These are phyloP conservation scores for Sialis lutaria DNA, from an alignment of 2,888 invertebrate species.

Conservation along the genomic window DNA sequence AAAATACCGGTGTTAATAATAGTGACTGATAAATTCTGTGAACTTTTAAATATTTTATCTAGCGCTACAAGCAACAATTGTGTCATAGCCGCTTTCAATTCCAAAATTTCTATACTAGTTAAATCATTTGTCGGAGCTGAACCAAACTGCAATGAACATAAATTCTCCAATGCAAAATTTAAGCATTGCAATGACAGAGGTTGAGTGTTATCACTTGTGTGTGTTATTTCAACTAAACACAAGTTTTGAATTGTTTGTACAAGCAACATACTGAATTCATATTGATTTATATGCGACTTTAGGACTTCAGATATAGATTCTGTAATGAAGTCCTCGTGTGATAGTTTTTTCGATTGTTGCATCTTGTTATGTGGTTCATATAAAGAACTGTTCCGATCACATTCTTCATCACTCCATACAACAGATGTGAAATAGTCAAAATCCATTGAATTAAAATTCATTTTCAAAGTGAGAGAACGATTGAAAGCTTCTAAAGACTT, in stretches of 20 bases:
- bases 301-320: constrained; percentile 33
- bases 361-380: constrained; percentile 19
- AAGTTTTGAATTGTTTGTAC: constrained; percentile 35
- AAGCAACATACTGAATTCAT: constrained; percentile 37
- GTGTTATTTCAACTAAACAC: constrained; percentile 32
- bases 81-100: constrained; percentile 34
- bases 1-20: constrained; percentile 39
- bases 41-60: constrained; percentile 32
- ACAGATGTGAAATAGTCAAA: constrained; percentile 41
- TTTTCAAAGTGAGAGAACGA: constrained; percentile 34
- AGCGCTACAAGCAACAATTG: constrained; percentile 37
- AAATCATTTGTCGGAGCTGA: constrained; percentile 24
- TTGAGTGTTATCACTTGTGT: constrained; percentile 32
- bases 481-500: constrained; percentile 31
- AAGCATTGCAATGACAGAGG: constrained; percentile 38
- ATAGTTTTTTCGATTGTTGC: constrained; percentile 26
- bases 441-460: constrained; percentile 37
- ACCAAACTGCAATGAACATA: constrained; percentile 41
- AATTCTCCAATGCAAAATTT: constrained; percentile 38
- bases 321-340: constrained; percentile 33
- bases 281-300: constrained; percentile 30
- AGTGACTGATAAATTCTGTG: constrained; percentile 34
- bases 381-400: constrained; percentile 4
- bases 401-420: constrained; percentile 27
- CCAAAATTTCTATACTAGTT: constrained; percentile 25